Evolutionary conservation across 2,797 vertebrate species (phyloP), one percentile per base, ranked within the genome.

Genomic region (Synaphobranchus kaupii): DNA sequence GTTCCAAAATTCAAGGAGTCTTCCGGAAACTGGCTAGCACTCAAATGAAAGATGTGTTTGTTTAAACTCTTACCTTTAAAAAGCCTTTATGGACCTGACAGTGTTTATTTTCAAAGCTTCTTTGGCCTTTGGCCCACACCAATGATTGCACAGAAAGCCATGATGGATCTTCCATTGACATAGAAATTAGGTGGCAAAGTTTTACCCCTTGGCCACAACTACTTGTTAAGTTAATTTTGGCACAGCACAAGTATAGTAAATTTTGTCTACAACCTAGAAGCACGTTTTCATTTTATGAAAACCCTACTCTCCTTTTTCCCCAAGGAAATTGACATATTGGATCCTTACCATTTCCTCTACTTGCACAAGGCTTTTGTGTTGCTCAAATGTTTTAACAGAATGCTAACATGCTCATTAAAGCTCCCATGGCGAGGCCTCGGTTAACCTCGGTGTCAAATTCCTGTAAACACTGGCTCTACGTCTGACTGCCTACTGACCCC

Each of bases 1-100:
- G 92, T 92, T 92, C 87, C 88, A 87, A 88, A 89, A 91, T 94
- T 87, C 91, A 91, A 91, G 86, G 88, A 88, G 85, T 92, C 39
- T 48, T 82, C 88, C 94, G 94, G 94, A 90, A 47, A 10, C 6
- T 8, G 8, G 92, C 94, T 93, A 93, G 85, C 84, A 20, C 80
- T 71, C 89, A 82, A 89, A 88, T 82, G 89, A 89, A 82, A 80
- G 86, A 92, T 86, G 89, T 85, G 89, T 88, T 87, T 82, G 73
- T 73, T 84, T 85, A 80, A 85, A 44, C 66, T 34, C 90, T 90
- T 90, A 87, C 90, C 84, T 87, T 48, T 84, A 82, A 73, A 68
- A 84, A 87, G 86, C 88, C 84, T 81, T 44, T 63, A 81, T 89
- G 83, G 85, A 86, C 88, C 86, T 90, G 89, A 85, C 84, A 50